Evolutionary conservation across 2,797 vertebrate species (phyloP).

Genomic region (Manis pentadactyla): DNA sequence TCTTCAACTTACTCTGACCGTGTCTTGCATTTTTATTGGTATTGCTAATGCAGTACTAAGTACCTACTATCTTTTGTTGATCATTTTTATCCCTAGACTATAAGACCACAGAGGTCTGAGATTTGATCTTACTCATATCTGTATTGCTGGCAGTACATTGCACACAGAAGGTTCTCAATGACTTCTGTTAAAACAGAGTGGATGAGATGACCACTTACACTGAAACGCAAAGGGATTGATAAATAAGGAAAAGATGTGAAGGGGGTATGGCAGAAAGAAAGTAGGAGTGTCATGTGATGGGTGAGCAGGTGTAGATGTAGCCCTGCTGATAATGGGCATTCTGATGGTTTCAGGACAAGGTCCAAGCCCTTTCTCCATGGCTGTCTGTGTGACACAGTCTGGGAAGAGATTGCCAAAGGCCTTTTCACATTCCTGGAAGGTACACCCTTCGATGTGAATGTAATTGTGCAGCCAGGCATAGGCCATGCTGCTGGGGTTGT

Average conservation of each 20-base stretch:
- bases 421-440: background rate
- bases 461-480: background rate
- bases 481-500: background rate
- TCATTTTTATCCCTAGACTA: background rate
- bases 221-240: background rate
- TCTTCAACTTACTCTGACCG: background rate
- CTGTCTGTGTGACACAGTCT: background rate
- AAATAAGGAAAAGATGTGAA: background rate
- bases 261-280: background rate
- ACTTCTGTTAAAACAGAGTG: background rate
- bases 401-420: background rate
- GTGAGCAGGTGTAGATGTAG: accelerated
- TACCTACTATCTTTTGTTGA: background rate
- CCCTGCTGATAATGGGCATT: background rate
- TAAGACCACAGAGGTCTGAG: background rate
- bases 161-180: background rate
- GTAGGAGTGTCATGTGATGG: accelerated
- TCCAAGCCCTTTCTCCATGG: background rate
- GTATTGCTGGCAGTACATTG: background rate
- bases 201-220: background rate
- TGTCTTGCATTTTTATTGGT: background rate
- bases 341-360: background rate
- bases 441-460: background rate
- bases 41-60: background rate
- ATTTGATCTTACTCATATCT: background rate